Conservation (phyloP, 1,140 invertebrate species). For the Meloidogyne hapla region DNA sequence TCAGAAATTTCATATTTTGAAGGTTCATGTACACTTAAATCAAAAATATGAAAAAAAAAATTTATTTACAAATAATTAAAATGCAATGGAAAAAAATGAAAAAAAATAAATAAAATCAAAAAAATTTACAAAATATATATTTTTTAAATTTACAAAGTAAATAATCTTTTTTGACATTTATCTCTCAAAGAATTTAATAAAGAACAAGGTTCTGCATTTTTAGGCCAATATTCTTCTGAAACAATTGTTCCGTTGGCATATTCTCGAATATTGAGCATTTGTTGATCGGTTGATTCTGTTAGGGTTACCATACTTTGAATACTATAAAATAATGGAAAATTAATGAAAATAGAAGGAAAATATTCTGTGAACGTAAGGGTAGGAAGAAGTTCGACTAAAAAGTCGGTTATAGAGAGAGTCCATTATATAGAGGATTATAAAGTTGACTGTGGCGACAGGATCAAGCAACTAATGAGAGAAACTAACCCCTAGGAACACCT, state of each 20-base stretch:
- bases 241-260: conserved; percentile 19
- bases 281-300: conserved; percentile 18
- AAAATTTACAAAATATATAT: neutral
- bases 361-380: too few species aligned
- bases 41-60: too few species aligned
- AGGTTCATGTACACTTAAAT: too few species aligned
- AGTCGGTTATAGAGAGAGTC: too few species aligned
- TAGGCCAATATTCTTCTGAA: conserved; percentile 27
- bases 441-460: too few species aligned
- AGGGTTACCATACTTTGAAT: conserved; percentile 23
- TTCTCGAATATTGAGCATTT: conserved; percentile 27
- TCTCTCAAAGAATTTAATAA: conserved; percentile 22
- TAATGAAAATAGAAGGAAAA: neutral
- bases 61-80: too few species aligned
- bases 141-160: neutral
- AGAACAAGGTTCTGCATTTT: conserved; percentile 17
- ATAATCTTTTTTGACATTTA: conserved; percentile 24
- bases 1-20: too few species aligned
- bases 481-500: too few species aligned
- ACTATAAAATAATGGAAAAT: neutral
- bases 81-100: too few species aligned
- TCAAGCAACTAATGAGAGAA: too few species aligned
- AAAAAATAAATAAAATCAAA: neutral
- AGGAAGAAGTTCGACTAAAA: too few species aligned
- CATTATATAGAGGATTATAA: too few species aligned